phyloP scores from a whole-genome alignment of 1,140 invertebrate genomes.

The Drosophila nasuta region DNA sequence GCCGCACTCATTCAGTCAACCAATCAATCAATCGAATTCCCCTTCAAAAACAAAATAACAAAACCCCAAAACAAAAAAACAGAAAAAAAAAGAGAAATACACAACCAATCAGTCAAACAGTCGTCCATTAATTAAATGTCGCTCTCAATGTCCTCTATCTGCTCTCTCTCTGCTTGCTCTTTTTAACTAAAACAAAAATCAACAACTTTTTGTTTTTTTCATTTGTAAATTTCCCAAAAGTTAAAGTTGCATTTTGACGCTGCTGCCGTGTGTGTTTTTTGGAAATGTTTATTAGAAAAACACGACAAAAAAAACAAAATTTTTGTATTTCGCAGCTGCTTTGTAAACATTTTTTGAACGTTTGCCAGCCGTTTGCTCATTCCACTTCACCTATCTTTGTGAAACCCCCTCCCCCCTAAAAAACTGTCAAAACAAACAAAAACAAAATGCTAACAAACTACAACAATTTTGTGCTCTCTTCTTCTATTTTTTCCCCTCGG shows the following conservation, averaged over 20 bases:
- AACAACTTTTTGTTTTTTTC: slow-evolving; percentile 38
- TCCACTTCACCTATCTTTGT: slow-evolving; percentile 58
- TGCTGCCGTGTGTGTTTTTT: slow-evolving; percentile 46
- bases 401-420: slow-evolving; percentile 25
- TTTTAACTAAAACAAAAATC: slow-evolving; percentile 44
- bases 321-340: slow-evolving; percentile 50
- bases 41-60: slow-evolving; percentile 33
- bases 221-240: slow-evolving; percentile 50
- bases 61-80: slow-evolving; percentile 20
- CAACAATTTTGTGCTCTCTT: slow-evolving; percentile 65
- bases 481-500: slow-evolving; percentile 38
- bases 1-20: slow-evolving; percentile 66
- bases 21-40: slow-evolving; percentile 57
- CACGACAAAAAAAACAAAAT: slow-evolving; percentile 32
- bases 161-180: slow-evolving; percentile 54
- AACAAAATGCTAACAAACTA: slow-evolving; percentile 66
- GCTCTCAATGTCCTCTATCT: slow-evolving; percentile 56
- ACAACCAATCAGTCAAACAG: slow-evolving; percentile 73
- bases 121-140: slow-evolving; percentile 77
- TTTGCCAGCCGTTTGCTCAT: slow-evolving; percentile 53
- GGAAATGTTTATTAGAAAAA: slow-evolving; percentile 63
- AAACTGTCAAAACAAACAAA: slow-evolving; percentile 45
- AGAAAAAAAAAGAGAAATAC: slow-evolving; percentile 36
- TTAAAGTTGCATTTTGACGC: slow-evolving; percentile 63
- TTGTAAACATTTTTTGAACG: slow-evolving; percentile 66